Evolutionary conservation across 2,888 invertebrate species (phyloP).

Genomic region (Limnephilus rhombicus): DNA sequence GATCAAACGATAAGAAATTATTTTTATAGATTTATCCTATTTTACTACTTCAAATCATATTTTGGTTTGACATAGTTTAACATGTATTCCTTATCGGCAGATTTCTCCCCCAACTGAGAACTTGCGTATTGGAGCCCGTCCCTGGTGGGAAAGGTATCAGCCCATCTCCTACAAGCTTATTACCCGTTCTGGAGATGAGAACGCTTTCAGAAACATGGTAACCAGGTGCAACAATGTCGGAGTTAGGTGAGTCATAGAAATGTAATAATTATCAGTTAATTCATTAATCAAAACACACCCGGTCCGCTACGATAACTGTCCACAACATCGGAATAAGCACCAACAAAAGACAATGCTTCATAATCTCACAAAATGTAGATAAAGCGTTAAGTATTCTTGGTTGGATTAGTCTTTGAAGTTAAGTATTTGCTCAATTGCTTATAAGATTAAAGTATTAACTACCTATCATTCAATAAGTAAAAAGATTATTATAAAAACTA

Average conservation of each 20-base stretch:
- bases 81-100: neutral
- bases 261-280: too few species aligned
- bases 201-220: slow-evolving; percentile 86
- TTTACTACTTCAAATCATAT: neutral
- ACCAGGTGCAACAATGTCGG: slow-evolving; percentile 88
- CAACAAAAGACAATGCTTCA: neutral
- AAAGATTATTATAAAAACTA: too few species aligned
- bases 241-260: slow-evolving; percentile 76
- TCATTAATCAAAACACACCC: too few species aligned
- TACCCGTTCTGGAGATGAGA: slow-evolving; percentile 86
- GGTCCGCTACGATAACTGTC: neutral
- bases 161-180: slow-evolving; percentile 86
- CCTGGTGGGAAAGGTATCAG: slow-evolving; percentile 94
- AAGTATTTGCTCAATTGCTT: neutral
- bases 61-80: neutral
- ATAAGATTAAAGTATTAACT: neutral
- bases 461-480: too few species aligned
- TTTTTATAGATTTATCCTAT: neutral
- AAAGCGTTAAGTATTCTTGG: neutral
- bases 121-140: slow-evolving; percentile 71
- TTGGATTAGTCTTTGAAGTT: neutral
- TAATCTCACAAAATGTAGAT: neutral
- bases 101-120: slow-evolving; percentile 64
- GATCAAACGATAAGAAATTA: too few species aligned
- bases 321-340: neutral